Evolutionary conservation across 2,113 vertebrate species (phyloP).

Genomic region (Alligator mississippiensis): DNA sequence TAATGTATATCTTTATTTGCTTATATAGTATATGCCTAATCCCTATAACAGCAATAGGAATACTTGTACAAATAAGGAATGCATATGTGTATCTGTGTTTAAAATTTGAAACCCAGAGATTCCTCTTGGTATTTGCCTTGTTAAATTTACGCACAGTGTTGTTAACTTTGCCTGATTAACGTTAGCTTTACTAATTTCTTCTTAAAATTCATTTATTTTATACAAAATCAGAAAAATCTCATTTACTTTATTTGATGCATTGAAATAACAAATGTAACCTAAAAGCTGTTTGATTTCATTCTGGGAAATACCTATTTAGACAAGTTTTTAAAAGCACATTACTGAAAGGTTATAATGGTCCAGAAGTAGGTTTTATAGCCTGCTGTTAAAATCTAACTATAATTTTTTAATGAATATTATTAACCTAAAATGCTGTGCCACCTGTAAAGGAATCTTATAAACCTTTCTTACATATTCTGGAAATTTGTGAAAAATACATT

Average conservation of each 20-base stretch:
- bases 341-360: constrained; percentile 26
- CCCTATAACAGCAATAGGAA: background rate
- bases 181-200: background rate
- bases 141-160: no score
- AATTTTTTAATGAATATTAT: background rate
- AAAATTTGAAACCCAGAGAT: no score
- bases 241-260: background rate
- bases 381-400: background rate
- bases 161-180: background rate
- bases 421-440: background rate
- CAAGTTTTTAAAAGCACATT: constrained; percentile 13
- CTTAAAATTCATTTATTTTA: background rate
- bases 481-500: constrained; percentile 8
- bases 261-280: background rate
- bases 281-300: background rate
- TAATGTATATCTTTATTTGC: no score
- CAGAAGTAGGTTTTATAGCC: constrained; percentile 15
- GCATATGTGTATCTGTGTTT: background rate
- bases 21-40: background rate
- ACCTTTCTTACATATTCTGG: background rate
- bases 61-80: background rate
- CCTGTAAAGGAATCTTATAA: background rate
- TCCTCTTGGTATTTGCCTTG: no score
- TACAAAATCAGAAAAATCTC: background rate
- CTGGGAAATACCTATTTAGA: background rate